Evolutionary conservation across 2,888 invertebrate genomes (phyloP), one percentile per base, ranked within the genome.

Genomic region (Aromia moschata): DNA sequence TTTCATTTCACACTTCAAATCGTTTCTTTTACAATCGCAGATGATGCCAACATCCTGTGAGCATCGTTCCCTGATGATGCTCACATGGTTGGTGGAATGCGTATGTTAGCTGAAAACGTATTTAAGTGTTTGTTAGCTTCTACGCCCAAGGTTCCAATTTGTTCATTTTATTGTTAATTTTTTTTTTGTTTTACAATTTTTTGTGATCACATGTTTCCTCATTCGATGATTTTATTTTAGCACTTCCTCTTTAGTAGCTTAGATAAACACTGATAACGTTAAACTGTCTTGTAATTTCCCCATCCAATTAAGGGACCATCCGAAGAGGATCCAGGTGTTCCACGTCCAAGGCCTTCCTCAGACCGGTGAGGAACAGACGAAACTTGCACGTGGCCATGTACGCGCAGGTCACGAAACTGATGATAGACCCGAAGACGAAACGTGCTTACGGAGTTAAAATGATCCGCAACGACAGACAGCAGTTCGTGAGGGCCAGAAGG

Each of bases 311-410:
- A 72, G 71, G 71, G 12, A 78, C 78, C 0, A 89, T 93, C 59
- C 82, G 94, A 12, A 85, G 94, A 47, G 94, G 94, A 0, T 90
- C 90, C 17, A 84, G 95, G 46, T 95, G 95, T 78, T 93, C 92
- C 62, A 94, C 94, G 0, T 89, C 93, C 4, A 95, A 94, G 79
- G 93, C 94, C 0, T 95, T 94, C 74, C 83, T 95, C 1, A 83
- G 94, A 49, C 94, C 94, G 0, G 88, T 93, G 0, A 84, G 91
- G n/a, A 84, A 88, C 38, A 83, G 95, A 25, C 82, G 81, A 12
- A 95, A 95, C 73, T 82, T 95, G 0, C 92, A 95, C 77, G 86
- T 95, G 1, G 87, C 93, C 4, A 85, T 93, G 74, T 84, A 89
- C 65, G 85, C 93, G 0, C 92, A 92, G 68, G 94, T 85, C 0